Evolutionary conservation across 2,888 invertebrate species (phyloP), one percentile per base, ranked within the genome.

Genomic region (Sycophila texana): DNA sequence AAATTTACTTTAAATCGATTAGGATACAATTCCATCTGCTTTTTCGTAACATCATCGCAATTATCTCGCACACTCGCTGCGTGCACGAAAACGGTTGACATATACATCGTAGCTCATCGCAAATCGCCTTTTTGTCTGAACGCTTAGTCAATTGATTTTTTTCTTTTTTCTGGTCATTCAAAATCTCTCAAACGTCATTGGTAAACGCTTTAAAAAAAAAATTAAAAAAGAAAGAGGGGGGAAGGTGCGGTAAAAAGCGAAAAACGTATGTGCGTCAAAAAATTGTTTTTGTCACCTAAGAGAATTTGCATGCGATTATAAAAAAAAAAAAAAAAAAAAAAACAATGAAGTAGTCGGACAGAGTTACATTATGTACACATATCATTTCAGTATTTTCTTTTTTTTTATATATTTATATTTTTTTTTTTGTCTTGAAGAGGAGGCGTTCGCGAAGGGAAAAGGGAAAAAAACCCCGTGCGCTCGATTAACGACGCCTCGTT

Each of bases 21-120:
- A 81, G 74, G 76, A 78, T 80, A 77, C 77, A 82, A 73, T 60
- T 77, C 66, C 77, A 16, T 78, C 78, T 66, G 66, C 55, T 80
- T 60, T 60, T 47, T 61, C 60, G 51, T 65, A 55, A 73, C 13
- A 20, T 73, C 57, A 14, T 76, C 61, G 53, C 26, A 13, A 30
- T 49, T 20, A n/a, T 67, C 16, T 51, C 67, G n/a, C 61, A 30
- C 26, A 26, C 39, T 14, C 68, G 61, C 20, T 70, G 58, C 72
- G 60, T 73, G 55, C 77, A 73, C 57, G 3, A 1, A 53, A 53
- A 63, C 39, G 70, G n/a, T 63, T 53, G 47, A 18, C 63, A 63
- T 18, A 55, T 39, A 63, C 7, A 47, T 14, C 53, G 14, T 66
- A 66, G 26, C 58, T 74, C 66, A 3, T 22, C 60, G 10, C n/a